Evolutionary conservation across 2,113 vertebrate genomes (phyloP).

Genomic region (Ciconia boyciana): DNA sequence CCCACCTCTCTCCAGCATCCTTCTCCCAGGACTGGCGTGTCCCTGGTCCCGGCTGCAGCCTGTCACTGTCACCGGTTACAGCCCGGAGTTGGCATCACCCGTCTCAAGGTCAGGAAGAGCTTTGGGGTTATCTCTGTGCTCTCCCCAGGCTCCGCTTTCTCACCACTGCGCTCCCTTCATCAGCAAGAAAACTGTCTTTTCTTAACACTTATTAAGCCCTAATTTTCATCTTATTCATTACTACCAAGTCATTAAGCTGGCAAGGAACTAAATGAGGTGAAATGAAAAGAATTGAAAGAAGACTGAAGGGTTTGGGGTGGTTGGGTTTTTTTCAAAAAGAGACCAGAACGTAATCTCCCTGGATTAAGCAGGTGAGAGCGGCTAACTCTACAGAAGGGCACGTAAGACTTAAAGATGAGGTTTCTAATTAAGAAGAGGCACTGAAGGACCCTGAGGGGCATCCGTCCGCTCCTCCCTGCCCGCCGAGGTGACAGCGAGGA

Average conservation of each 20-base stretch:
- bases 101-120: neutral
- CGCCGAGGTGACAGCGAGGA: neutral
- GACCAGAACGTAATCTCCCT: neutral
- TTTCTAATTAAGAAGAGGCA: neutral
- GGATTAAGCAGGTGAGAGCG: slow-evolving; percentile 1
- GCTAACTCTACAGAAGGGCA: neutral
- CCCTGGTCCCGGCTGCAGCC: neutral
- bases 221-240: slow-evolving; percentile 40
- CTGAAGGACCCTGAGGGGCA: accelerated
- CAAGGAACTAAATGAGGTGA: slow-evolving; percentile 32
- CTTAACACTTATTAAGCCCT: slow-evolving; percentile 28
- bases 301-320: neutral
- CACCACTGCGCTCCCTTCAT: neutral
- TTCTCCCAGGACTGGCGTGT: neutral
- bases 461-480: neutral
- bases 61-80: neutral
- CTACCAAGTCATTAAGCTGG: slow-evolving; percentile 7
- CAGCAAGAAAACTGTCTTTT: neutral
- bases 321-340: neutral
- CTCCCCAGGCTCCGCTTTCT: neutral
- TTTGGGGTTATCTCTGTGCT: neutral
- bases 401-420: neutral
- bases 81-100: accelerated
- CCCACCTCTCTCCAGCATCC: neutral
- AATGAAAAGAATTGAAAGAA: slow-evolving; percentile 6